Conservation (phyloP, 2,888 invertebrate species). For the Chalcosyrphus nemorum region DNA sequence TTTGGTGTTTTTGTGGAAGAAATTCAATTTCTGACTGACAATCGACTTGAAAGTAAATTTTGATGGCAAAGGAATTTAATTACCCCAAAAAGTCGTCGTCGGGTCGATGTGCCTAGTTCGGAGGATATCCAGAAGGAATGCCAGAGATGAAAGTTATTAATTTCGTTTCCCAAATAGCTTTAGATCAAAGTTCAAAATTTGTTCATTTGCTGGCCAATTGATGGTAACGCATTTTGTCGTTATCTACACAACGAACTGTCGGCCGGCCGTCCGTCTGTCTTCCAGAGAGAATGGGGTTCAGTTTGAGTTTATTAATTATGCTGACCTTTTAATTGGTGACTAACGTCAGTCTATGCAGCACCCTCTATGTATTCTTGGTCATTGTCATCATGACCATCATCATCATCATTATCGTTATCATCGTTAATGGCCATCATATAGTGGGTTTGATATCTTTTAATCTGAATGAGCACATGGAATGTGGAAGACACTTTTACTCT, state of each 20-base stretch:
- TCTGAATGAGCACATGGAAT: conserved; percentile 31
- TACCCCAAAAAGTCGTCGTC: conserved; percentile 18
- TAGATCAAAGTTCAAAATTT: conserved; percentile 67
- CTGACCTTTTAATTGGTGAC: conserved; percentile 65
- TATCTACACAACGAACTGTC: neutral
- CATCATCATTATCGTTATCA: conserved; percentile 22
- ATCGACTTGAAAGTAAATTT: conserved; percentile 42
- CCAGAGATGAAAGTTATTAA: conserved; percentile 58
- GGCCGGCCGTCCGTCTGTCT: neutral
- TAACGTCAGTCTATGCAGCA: conserved; percentile 5
- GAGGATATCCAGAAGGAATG: conserved; percentile 32
- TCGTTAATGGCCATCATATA: conserved; percentile 1
- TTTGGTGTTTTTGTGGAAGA: neutral
- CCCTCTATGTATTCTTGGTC: conserved; percentile 39
- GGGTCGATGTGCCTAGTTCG: neutral
- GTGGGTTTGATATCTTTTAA: conserved; percentile 49
- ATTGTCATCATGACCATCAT: conserved; percentile 28
- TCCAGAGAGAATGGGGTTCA: conserved; percentile 15
- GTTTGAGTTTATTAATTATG: conserved; percentile 39
- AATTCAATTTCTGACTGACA: conserved; percentile 65
- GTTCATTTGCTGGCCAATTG: conserved; percentile 46
- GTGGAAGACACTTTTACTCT: conserved; percentile 7
- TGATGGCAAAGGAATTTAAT: conserved; percentile 67
- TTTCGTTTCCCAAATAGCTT: conserved; percentile 58
- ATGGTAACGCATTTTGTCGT: conserved; percentile 25